These are phyloP conservation scores for Oplegnathus fasciatus DNA, from an alignment of 2,113 vertebrate genomes.

Conservation along the genomic window DNA sequence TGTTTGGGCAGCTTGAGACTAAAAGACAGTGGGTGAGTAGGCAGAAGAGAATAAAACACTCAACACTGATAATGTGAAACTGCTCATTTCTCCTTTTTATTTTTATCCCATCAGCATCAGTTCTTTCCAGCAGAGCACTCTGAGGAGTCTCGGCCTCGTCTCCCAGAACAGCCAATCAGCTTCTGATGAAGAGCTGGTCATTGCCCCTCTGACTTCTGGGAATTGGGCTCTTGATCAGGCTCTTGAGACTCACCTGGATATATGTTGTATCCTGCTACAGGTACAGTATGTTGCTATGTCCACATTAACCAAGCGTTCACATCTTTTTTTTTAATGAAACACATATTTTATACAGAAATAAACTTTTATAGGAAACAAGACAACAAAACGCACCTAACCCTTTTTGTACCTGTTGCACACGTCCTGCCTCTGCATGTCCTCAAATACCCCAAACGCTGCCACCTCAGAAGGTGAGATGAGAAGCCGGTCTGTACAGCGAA, in stretches of 20 bases:
- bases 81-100: not conserved
- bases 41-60: not conserved
- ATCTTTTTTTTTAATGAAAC: not conserved
- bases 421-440: no score
- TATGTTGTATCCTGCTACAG: slow-evolving; percentile 88
- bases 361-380: not conserved
- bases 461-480: no score
- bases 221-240: slow-evolving; percentile 87
- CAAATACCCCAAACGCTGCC: no score
- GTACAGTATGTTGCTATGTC: slow-evolving; percentile 29
- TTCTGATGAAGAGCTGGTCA: slow-evolving; percentile 59
- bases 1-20: slow-evolving; percentile 87
- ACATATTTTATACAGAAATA: not conserved
- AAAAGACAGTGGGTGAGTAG: slow-evolving; percentile 85
- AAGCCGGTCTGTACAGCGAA: no score
- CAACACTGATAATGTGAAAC: fast-evolving
- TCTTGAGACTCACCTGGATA: slow-evolving; percentile 88
- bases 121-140: slow-evolving; percentile 79
- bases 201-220: slow-evolving; percentile 85
- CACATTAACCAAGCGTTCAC: not conserved
- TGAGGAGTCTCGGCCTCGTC: slow-evolving; percentile 70
- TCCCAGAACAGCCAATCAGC: slow-evolving; percentile 55
- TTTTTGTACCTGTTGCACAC: no score
- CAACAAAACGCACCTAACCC: no score
- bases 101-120: slow-evolving; percentile 64